Evolutionary conservation across 2,888 invertebrate species (phyloP), one percentile per base, ranked within the genome.

Genomic region (Helobdella robusta): DNA sequence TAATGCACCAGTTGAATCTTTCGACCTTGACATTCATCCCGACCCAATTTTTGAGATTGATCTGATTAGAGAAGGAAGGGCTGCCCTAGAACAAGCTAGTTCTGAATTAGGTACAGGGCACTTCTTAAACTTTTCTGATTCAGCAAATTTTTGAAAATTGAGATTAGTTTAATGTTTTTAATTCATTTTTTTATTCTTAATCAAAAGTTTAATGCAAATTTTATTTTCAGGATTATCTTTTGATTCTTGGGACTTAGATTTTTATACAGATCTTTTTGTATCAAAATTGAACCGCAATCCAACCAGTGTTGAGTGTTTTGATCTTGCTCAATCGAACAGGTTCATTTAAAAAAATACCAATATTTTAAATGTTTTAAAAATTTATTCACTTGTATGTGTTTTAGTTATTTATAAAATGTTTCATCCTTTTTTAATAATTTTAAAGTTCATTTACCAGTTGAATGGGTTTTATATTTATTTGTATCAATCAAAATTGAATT

Each of bases 261-360:
- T 88, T 77, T 95, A 95, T 77, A 88, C 88, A 68, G 84, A 89
- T 74, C 80, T 95, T 67, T 95, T 95, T 81, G 83, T 84, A 68
- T 84, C 88, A 69, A 86, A 88, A 72, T 80, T 93, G 28, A 86
- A 88, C 73, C 84, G 94, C 64, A 90, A 97, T 81, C 97, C 97
- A 25, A 95, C 95, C 0, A 93, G 90, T 76, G 94, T 97, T 0
- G 97, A 98, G 78, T 87, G 94, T 74, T 95, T 97, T 81, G 97
- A 97, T 82, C 84, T 97, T 72, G 97, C 97, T 2, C 97, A 98
- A 80, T 92, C 92, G 35, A 95, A 95, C 78, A 93, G 80, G 79
- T 81, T n/a, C n/a, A n/a, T n/a, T 40, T 40, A 15, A 40, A 40
- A 40, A 40, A 40, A 15, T 40, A 15, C n/a, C n/a, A 15, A 40